Base-by-base conservation (phyloP, 2,888 invertebrate species). In the Pollenia griseotomentosa region DNA sequence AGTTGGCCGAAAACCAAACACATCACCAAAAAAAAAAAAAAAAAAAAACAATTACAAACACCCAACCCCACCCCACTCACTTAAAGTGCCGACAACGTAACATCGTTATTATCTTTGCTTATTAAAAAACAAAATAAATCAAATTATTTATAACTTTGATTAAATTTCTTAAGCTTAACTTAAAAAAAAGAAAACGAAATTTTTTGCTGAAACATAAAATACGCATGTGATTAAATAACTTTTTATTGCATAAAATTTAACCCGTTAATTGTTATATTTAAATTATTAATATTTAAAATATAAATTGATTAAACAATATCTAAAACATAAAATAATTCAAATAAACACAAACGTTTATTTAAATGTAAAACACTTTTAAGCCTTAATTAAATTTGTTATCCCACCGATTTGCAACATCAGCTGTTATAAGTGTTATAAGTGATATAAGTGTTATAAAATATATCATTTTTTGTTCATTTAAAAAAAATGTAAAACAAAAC, bases 341-440 rank as follows among this genome's bases (percentile, higher is more conserved):
- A 14, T 10, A 65, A 23, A 63, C 11, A 40, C 12, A 42, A 7
- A 19, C 10, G 51, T 51, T 77, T 55, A 55, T 42, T 65, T 65
- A 57, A 65, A 74, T 66, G 66, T 66, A 74, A 74, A 73, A 66
- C 81, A 55, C 66, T 65, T 82, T 74, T 74, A 82, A 82, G 81
- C 81, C 81, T 82, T 82, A 82, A 59, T 57, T 78, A 42, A 82
- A 74, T 74, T 82, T 74, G 65, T 82, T 82, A 82, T 66, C 81
- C 81, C 81, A 82, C 81, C 81, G 81, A 82, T 74, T 82, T 66
- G 81, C 73, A 82, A 82, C 81, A 74, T 66, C 81, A 82, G 81
- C 81, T 82, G 81, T 82, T 74, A 82, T 74, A 81, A 74, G 33
- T 74, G 73, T 73, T 66, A 81, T 48, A 65, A 82, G 73, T 80